phyloP scores from a whole-genome alignment of 2,113 vertebrate genomes.

The Chinchilla lanigera region DNA sequence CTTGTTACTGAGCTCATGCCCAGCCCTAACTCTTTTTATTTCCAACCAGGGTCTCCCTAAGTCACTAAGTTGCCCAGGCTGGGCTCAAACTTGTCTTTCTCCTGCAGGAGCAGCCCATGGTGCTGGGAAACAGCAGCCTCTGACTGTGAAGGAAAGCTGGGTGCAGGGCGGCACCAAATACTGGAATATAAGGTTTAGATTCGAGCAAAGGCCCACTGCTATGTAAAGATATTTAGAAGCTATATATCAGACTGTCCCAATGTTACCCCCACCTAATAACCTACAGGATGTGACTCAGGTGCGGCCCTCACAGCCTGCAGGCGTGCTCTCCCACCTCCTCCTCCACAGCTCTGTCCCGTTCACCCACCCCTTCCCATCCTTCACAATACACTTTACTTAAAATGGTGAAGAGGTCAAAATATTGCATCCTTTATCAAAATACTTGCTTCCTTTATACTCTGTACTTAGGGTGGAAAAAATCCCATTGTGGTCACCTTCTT shows the following conservation, averaged over 20 bases:
- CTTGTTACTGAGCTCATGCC: not conserved
- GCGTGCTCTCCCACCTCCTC: not conserved
- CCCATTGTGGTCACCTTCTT: too few relatives aligned
- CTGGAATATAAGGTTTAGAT: rapidly evolving
- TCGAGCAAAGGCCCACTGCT: not conserved
- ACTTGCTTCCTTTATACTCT: too few relatives aligned
- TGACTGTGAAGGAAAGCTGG: not conserved
- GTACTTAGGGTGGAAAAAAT: too few relatives aligned
- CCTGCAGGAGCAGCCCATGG: not conserved
- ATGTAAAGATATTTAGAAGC: not conserved
- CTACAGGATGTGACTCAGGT: not conserved
- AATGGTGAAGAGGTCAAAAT: too few relatives aligned
- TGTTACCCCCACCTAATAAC: not conserved
- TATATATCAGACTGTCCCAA: not conserved
- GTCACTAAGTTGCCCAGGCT: not conserved
- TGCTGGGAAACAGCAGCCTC: not conserved
- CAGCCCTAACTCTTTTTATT: not conserved
- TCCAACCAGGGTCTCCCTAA: not conserved
- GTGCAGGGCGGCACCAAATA: not conserved
- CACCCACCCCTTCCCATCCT: not conserved
- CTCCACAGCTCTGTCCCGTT: too few relatives aligned
- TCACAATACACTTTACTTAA: too few relatives aligned
- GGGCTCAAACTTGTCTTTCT: not conserved
- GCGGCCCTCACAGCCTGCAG: not conserved
- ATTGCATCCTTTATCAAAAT: too few relatives aligned